Evolutionary conservation across 2,888 invertebrate genomes (phyloP), one percentile per base, ranked within the genome.

Genomic region (Abscondita cerata): DNA sequence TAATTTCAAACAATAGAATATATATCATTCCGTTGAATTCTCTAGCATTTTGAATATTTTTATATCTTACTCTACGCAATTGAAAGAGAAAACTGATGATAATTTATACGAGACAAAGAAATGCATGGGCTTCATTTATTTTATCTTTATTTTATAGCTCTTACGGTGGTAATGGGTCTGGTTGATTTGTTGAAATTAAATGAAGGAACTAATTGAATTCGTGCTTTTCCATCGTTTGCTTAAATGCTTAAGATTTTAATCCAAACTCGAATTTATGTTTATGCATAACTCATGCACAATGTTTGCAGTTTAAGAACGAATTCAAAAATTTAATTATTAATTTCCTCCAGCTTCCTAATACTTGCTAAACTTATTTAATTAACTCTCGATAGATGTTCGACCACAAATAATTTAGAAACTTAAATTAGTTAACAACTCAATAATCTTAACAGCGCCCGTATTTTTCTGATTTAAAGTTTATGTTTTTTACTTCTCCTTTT

Each of bases 171-270:
- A 53, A 41, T 40, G n/a, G 40, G 40, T 50, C 54, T 25, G 47
- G 48, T 62, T 62, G 58, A 62, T 62, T 58, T 58, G 54, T 57
- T 40, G 41, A 52, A 40, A 57, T 53, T 57, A 56, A 52, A 57
- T 57, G 34, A 34, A 52, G 34, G 40, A 34, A 50, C 25, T 62
- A 58, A 62, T 58, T 62, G 58, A 62, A 58, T 58, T 62, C 58
- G 53, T 53, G 56, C 52, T 50, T 54, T 20, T 48, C 31, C 48
- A 41, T 40, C 40, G 36, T 25, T 38, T 52, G 15, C 16, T 51
- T 46, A 36, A 50, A 54, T 54, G 52, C 48, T 16, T 13, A 13
- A 12, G 46, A 51, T 40, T 52, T 41, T 50, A 33, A 12, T 19
- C 41, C 38, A n/a, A 36, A 12, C 4, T n/a, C 11, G 36, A 38